A percentile compares a stretch with the other conserved stretches of the same genome.
Conservation (phyloP, 2,888 invertebrate species). For the Trimorus sp. region DNA sequence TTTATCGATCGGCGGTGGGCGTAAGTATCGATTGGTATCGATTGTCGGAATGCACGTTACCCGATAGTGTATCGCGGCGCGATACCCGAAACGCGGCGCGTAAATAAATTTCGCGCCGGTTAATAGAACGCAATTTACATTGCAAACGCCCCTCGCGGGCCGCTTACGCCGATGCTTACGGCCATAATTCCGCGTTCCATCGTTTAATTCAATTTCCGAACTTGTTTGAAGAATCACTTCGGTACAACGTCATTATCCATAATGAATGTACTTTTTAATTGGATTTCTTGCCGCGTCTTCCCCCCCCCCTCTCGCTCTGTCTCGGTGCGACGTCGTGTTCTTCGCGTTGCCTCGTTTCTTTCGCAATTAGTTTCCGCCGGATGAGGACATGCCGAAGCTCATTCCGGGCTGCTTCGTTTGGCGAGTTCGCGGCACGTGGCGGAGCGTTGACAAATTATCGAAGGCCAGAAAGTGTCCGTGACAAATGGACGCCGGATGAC, state of each 20-base stretch:
- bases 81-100: slow-evolving; percentile 20
- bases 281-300: slow-evolving; percentile 39
- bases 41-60: slow-evolving; percentile 48
- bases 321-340: neutral
- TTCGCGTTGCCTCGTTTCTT: slow-evolving; percentile 17
- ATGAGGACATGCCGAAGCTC: slow-evolving; percentile 49
- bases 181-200: slow-evolving; percentile 18
- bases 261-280: slow-evolving; percentile 64
- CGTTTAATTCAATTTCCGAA: slow-evolving; percentile 42
- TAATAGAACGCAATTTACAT: slow-evolving; percentile 25
- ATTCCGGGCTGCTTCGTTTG: slow-evolving; percentile 41
- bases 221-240: slow-evolving; percentile 34
- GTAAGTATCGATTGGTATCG: slow-evolving; percentile 47
- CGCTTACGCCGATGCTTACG: slow-evolving; percentile 12
- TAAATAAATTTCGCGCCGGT: slow-evolving; percentile 28
- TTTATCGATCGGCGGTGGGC: slow-evolving; percentile 54
- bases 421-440: slow-evolving; percentile 60
- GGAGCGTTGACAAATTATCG: slow-evolving; percentile 65
- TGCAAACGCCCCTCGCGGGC: slow-evolving; percentile 7
- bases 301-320: neutral
- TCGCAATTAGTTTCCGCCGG: slow-evolving; percentile 48
- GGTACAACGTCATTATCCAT: slow-evolving; percentile 45
- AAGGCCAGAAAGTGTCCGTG: slow-evolving; percentile 60
- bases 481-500: slow-evolving; percentile 65
- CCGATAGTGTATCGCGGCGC: slow-evolving; percentile 41